Evolutionary conservation across 2,888 invertebrate species (phyloP).

Genomic region (Ommatoiulus sabulosus): DNA sequence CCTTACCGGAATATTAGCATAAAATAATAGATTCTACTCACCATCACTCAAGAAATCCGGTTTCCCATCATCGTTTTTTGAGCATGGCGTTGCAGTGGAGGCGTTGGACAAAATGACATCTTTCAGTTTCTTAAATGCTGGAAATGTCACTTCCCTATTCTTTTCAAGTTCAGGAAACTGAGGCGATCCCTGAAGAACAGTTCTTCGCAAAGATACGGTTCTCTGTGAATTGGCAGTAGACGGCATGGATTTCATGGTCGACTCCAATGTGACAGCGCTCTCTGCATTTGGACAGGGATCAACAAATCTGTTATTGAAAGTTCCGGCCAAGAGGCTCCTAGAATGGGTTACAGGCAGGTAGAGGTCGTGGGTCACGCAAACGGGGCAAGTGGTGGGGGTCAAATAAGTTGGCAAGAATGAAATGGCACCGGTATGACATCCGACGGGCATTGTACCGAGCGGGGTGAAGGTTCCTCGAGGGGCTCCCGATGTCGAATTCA

Average conservation of each 20-base stretch:
- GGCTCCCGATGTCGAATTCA: background rate
- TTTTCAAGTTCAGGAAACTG: background rate
- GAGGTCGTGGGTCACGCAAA: background rate
- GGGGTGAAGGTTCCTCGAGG: background rate
- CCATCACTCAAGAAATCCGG: background rate
- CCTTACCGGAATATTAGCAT: too few species aligned
- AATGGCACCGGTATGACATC: constrained; percentile 10
- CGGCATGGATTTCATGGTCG: background rate
- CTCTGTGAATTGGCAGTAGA: background rate
- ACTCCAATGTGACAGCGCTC: background rate
- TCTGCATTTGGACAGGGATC: background rate
- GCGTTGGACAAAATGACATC: background rate
- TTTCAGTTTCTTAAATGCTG: background rate
- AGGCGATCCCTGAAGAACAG: background rate
- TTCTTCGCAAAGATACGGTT: background rate
- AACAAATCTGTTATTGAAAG: background rate
- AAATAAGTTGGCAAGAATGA: background rate
- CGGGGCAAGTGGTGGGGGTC: background rate
- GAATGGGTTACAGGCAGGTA: background rate
- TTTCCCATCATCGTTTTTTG: background rate
- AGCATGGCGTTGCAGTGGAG: background rate
- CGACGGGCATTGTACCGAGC: background rate
- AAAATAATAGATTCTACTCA: background rate
- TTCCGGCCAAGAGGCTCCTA: background rate
- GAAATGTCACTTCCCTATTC: background rate